These are phyloP conservation scores for Montipora capitata DNA, from an alignment of 92 coral and sea anemone genomes.

Conservation along the genomic window DNA sequence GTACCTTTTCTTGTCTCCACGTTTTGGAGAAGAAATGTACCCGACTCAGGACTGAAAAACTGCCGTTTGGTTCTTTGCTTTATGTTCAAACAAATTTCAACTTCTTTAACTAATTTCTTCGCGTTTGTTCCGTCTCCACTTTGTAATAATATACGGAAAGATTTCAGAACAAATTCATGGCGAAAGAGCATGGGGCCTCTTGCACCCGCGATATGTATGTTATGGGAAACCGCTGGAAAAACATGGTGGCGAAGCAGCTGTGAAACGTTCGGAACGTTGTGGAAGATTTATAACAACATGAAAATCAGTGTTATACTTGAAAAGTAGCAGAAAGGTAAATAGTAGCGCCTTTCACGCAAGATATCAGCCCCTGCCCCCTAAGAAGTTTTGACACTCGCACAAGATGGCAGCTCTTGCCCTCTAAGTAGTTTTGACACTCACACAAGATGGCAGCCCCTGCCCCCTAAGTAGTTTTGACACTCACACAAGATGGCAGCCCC, in stretches of 20 bases:
- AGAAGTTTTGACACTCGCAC: too few species aligned
- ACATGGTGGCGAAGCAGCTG: conserved; percentile 36
- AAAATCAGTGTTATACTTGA: conserved; percentile 11
- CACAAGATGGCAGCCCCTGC: too few species aligned
- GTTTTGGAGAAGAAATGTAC: conserved; percentile 22
- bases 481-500: too few species aligned
- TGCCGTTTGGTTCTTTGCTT: conserved; percentile 42
- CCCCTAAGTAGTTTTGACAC: too few species aligned
- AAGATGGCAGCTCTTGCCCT: too few species aligned
- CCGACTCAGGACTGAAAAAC: conserved; percentile 19
- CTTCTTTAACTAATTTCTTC: conserved; percentile 2
- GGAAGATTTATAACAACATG: conserved; percentile 30
- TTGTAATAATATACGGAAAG: conserved; percentile 17
- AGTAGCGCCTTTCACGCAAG: background rate
- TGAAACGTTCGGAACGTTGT: conserved; percentile 1
- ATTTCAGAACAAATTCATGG: conserved; percentile 20
- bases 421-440: too few species aligned
- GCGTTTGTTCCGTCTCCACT: background rate
- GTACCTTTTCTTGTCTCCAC: conserved; percentile 26
- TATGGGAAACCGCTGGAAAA: conserved; percentile 16
- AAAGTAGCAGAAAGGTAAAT: conserved; percentile 13
- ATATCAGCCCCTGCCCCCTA: too few species aligned
- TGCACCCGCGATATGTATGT: conserved; percentile 20
- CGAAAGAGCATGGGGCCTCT: conserved; percentile 2
- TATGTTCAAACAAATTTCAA: conserved; percentile 26